These are phyloP conservation scores for Drosophila meridionalis DNA, from an alignment of 2,888 invertebrate species.

Conservation along the genomic window DNA sequence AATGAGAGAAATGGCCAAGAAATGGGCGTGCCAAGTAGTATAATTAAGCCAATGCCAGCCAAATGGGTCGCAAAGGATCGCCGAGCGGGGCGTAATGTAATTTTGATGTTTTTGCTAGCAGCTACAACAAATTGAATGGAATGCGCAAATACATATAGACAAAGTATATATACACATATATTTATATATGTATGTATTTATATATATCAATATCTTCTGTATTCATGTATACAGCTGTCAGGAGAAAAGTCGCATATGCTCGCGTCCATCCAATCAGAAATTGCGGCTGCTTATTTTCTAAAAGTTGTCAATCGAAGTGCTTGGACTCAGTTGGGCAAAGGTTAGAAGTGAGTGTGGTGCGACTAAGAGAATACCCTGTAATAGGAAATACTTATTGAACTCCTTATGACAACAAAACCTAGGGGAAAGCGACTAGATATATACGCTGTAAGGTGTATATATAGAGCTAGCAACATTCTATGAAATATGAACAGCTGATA, in stretches of 20 bases:
- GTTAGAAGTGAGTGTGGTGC: background rate
- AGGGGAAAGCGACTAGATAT: background rate
- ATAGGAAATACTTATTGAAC: background rate
- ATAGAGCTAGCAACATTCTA: too few relatives aligned
- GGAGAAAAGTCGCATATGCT: slow-evolving; percentile 27
- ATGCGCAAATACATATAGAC: slow-evolving; percentile 2
- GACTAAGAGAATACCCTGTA: slow-evolving; percentile 16
- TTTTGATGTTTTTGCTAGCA: slow-evolving; percentile 54
- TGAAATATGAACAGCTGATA: too few relatives aligned
- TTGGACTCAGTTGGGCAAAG: background rate
- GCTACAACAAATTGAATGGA: slow-evolving; percentile 38
- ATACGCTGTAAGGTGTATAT: background rate
- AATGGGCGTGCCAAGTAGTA: slow-evolving; percentile 45
- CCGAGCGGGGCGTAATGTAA: slow-evolving; percentile 53
- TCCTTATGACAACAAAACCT: background rate
- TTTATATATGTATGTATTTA: background rate
- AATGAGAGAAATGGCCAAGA: slow-evolving; percentile 12
- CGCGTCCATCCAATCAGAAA: slow-evolving; percentile 56
- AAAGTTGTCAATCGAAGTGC: slow-evolving; percentile 43
- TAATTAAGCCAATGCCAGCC: slow-evolving; percentile 51
- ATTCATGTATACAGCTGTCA: slow-evolving; percentile 6
- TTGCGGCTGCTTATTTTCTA: slow-evolving; percentile 29
- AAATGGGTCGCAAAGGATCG: slow-evolving; percentile 17
- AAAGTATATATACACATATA: background rate
- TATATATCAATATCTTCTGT: background rate